Conservation (phyloP, 2,888 invertebrate species). For the Melinaea menophilus region DNA sequence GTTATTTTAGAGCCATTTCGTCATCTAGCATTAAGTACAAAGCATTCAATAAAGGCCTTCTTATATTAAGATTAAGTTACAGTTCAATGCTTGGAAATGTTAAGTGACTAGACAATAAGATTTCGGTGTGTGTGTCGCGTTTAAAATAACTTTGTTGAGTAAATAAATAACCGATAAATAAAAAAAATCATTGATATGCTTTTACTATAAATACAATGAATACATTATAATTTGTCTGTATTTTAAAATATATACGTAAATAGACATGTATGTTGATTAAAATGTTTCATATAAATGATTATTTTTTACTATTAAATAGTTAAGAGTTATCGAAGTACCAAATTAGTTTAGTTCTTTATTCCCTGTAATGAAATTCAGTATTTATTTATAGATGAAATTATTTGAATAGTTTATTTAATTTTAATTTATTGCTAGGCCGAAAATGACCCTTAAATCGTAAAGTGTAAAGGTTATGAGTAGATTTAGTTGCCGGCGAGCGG, state of each 20-base stretch:
- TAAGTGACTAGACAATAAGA: constrained; percentile 62
- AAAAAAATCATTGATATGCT: constrained; percentile 1
- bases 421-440: constrained; percentile 51
- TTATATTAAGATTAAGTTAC: constrained; percentile 3
- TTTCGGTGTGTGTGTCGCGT: constrained; percentile 21
- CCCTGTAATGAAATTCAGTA: constrained; percentile 35
- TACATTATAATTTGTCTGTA: too few species aligned
- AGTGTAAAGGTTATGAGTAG: constrained; percentile 18
- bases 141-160: constrained; percentile 3
- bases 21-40: constrained; percentile 4
- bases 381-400: constrained; percentile 39
- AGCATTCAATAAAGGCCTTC: constrained; percentile 8
- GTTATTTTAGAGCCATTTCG: background rate
- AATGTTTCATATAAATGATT: too few species aligned
- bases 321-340: constrained; percentile 19
- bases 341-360: constrained; percentile 21
- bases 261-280: too few species aligned
- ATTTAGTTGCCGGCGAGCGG: constrained; percentile 19
- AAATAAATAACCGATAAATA: background rate
- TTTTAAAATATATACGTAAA: too few species aligned
- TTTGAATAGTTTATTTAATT: constrained; percentile 30
- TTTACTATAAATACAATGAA: too few species aligned
- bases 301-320: too few species aligned
- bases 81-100: constrained; percentile 18
- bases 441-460: constrained; percentile 57